A percentile compares a stretch with the other conserved stretches of the same genome.
These are phyloP conservation scores for Chaetogeoica ovagalla DNA, from an alignment of 2,888 invertebrate species.

Conservation along the genomic window DNA sequence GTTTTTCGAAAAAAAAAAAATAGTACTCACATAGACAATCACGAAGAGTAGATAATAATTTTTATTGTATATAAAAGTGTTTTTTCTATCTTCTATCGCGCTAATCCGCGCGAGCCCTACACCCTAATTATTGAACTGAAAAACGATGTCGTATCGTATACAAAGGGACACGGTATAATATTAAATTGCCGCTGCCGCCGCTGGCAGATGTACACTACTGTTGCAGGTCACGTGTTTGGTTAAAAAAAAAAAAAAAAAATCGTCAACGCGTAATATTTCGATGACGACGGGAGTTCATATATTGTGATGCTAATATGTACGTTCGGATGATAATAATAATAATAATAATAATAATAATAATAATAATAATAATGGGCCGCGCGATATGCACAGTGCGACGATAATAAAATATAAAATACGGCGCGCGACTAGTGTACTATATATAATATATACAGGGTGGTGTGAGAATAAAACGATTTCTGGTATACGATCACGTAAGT, in stretches of 20 bases:
- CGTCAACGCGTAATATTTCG: neutral
- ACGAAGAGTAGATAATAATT: too few relatives aligned
- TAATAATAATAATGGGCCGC: too few relatives aligned
- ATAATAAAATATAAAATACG: neutral
- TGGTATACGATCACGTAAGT: too few relatives aligned
- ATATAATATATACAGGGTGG: neutral
- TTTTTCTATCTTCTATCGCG: neutral
- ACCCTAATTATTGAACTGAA: slow-evolving; percentile 32
- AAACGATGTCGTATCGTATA: neutral
- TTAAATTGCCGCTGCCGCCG: neutral
- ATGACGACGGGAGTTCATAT: neutral
- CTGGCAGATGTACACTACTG: slow-evolving; percentile 2
- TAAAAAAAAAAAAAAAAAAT: neutral
- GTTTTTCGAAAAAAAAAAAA: too few relatives aligned
- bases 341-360: slow-evolving; percentile 16
- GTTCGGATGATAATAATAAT: slow-evolving; percentile 5
- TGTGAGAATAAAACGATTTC: neutral
- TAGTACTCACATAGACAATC: too few relatives aligned
- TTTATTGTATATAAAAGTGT: too few relatives aligned
- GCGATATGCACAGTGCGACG: too few relatives aligned
- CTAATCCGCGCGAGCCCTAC: neutral
- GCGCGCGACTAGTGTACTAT: neutral
- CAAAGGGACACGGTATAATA: neutral
- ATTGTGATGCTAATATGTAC: slow-evolving; percentile 24
- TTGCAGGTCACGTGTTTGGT: slow-evolving; percentile 15